Base-by-base conservation (phyloP, 2,797 vertebrate genomes). In the Micromesistius poutassou region DNA sequence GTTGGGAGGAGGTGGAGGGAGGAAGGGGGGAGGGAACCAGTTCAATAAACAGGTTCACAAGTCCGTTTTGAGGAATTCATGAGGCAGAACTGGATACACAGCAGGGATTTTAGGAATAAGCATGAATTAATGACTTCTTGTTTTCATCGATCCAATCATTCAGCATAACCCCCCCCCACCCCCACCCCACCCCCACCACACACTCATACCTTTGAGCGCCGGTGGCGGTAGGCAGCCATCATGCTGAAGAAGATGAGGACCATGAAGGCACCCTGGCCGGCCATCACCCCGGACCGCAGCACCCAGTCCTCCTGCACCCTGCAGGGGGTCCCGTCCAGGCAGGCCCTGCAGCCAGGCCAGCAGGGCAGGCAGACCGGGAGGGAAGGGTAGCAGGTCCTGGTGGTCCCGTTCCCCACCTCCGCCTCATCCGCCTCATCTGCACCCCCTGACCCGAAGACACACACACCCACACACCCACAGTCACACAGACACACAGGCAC, bases 221-320 rank as follows among this genome's bases (percentile, higher is more conserved):
- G 94, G 85, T 94, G 95, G 81, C 89, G 92, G 90, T 98, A 97
- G 81, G 95, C 94, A 62, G 92, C 73, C 80, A 97, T 88, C 98
- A 99, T 99, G 91, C 96, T 96, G 92, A 97, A 87, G 78, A 98
- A 96, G 88, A 98, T 89, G 0, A 96, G 93, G 74, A 95, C 71
- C 97, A 98, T 97, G 91, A 96, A 97, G 91, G 94, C 88, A 0
- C 95, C 93, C 90, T 99, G 97, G 75, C 96, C 87, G 8, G 93
- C 86, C 77, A 99, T 83, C 71, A 99, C 88, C 0, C 87, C 90
- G 0, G 92, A 88, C 80, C 97, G 88, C 75, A 99, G 92, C 0
- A 81, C 89, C 89, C 77, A 85, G 83, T 95, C 94, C 92, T 96
- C 95, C 88, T 96, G 94, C 38, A 93, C 94, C 90, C 95, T 87